phyloP scores from a whole-genome alignment of 1,140 invertebrate species.

The Ceratina japonica region DNA sequence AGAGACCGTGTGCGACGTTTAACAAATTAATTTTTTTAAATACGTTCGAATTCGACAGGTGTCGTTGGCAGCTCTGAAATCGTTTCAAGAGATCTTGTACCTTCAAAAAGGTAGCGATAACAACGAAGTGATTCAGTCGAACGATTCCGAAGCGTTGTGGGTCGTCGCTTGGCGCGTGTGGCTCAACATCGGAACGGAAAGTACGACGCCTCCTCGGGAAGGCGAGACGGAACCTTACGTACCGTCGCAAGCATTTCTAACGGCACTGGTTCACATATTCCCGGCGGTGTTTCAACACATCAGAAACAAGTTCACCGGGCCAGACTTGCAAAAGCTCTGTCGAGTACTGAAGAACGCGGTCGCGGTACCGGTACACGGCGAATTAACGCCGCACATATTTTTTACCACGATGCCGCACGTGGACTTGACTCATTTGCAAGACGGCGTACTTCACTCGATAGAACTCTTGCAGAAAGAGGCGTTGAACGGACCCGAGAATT shows the following conservation, averaged over 20 bases:
- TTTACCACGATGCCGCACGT: slow-evolving; percentile 86
- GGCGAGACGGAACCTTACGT: slow-evolving; percentile 85
- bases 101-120: slow-evolving; percentile 79
- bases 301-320: slow-evolving; percentile 86
- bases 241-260: slow-evolving; percentile 95
- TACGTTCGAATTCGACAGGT: slow-evolving; percentile 77
- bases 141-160: slow-evolving; percentile 85
- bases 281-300: slow-evolving; percentile 95
- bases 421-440: slow-evolving; percentile 90
- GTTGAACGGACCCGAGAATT: slow-evolving; percentile 82
- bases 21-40: not conserved
- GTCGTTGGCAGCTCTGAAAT: slow-evolving; percentile 96
- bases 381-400: slow-evolving; percentile 88
- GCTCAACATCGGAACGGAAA: slow-evolving; percentile 90
- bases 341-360: slow-evolving; percentile 88
- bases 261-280: slow-evolving; percentile 95
- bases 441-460: slow-evolving; percentile 89
- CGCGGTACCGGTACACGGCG: slow-evolving; percentile 90
- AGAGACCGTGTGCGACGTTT: not conserved
- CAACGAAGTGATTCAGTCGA: slow-evolving; percentile 69
- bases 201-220: slow-evolving; percentile 84
- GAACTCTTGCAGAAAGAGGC: slow-evolving; percentile 91
- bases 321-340: slow-evolving; percentile 90
- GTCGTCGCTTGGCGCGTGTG: slow-evolving; percentile 90
- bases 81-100: slow-evolving; percentile 95